Evolutionary conservation across 2,888 invertebrate species (phyloP).

Genomic region (Dicyrtoma fusca): DNA sequence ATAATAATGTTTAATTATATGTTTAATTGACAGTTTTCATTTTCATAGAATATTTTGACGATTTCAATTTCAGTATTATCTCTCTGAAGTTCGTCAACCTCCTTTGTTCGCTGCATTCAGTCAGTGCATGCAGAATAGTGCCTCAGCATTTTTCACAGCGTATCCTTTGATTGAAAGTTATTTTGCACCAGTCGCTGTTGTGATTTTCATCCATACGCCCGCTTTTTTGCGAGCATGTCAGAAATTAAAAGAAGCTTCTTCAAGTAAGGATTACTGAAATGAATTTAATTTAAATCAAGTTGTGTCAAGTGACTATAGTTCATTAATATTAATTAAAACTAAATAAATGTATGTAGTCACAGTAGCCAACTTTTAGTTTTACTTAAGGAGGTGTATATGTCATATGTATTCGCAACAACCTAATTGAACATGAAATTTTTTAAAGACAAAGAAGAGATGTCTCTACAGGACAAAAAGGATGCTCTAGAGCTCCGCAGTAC

Average conservation of each 20-base stretch:
- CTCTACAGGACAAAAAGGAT: background rate
- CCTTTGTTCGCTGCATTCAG: constrained; percentile 16
- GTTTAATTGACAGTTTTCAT: no score
- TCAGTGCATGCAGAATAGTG: constrained; percentile 16
- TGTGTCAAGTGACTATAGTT: no score
- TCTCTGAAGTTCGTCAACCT: background rate
- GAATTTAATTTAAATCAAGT: no score
- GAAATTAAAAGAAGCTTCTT: background rate
- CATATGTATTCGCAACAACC: no score
- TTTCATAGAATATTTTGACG: no score
- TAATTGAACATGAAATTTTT: no score
- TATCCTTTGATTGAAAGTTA: constrained; percentile 32
- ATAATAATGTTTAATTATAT: background rate
- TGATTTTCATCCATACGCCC: constrained; percentile 13
- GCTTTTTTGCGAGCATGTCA: constrained; percentile 21
- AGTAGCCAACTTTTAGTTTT: no score
- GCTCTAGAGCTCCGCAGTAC: background rate
- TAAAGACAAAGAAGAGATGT: background rate
- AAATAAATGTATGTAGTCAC: no score
- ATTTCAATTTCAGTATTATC: constrained; percentile 21
- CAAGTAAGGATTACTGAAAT: constrained; percentile 5
- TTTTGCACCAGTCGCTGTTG: constrained; percentile 24
- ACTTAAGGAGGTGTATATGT: no score
- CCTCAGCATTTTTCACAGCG: constrained; percentile 18
- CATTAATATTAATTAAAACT: no score